phyloP scores from a whole-genome alignment of 2,797 vertebrate genomes.

The Numenius phaeopus region DNA sequence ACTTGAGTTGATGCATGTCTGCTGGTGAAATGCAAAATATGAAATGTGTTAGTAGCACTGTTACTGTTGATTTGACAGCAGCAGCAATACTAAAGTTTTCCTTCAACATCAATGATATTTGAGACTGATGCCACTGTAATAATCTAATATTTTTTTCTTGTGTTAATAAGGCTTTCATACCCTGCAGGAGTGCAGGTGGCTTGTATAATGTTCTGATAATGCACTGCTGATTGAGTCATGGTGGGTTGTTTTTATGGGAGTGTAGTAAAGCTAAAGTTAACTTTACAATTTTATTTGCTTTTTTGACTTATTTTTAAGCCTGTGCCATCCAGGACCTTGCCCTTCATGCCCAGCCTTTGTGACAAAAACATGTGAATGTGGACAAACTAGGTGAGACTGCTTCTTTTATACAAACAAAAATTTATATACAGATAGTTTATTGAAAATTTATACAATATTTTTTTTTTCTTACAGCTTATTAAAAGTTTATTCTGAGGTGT shows the following conservation, averaged over 20 bases:
- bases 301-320: slow-evolving; percentile 76
- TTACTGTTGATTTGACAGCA: neutral
- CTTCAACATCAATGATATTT: neutral
- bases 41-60: neutral
- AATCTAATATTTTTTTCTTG: neutral
- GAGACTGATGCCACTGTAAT: neutral
- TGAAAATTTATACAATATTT: neutral
- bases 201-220: neutral
- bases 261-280: neutral
- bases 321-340: slow-evolving; percentile 98
- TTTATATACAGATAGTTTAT: neutral
- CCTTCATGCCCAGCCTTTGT: slow-evolving; percentile 95
- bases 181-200: neutral
- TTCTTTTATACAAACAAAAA: neutral
- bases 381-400: slow-evolving; percentile 88
- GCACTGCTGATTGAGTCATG: fast-evolving
- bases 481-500: neutral
- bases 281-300: neutral
- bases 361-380: slow-evolving; percentile 93
- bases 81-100: neutral
- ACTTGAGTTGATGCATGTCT: neutral
- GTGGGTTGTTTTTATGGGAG: neutral
- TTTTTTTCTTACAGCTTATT: neutral
- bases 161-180: neutral
- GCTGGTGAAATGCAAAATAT: neutral